These are phyloP conservation scores for Drosophila helvetica DNA, from an alignment of 2,888 invertebrate species.

Conservation along the genomic window DNA sequence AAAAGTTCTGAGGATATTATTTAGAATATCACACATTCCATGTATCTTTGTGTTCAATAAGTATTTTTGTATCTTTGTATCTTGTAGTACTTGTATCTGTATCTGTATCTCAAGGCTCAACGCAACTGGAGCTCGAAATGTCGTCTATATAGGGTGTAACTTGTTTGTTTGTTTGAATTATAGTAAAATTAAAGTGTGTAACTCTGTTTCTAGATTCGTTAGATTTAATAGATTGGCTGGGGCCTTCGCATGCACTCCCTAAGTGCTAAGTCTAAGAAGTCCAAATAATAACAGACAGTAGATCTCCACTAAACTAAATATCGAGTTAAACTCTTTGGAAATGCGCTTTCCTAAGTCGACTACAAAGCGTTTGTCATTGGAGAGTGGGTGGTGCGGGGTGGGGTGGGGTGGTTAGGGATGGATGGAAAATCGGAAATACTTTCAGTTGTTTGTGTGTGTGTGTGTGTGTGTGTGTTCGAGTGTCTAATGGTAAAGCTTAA, in stretches of 20 bases:
- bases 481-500: constrained; percentile 53
- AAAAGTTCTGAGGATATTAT: constrained; percentile 74
- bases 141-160: constrained; percentile 44
- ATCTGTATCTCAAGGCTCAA: constrained; percentile 10
- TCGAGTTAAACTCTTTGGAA: constrained; percentile 79
- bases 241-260: constrained; percentile 21
- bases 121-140: constrained; percentile 57
- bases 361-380: constrained; percentile 31
- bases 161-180: constrained; percentile 38
- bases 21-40: constrained; percentile 79
- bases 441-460: constrained; percentile 27
- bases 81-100: too few relatives aligned
- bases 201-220: constrained; percentile 41
- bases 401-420: not conserved
- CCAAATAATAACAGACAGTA: constrained; percentile 24
- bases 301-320: constrained; percentile 56
- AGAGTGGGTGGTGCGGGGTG: not conserved
- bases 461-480: constrained; percentile 10
- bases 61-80: constrained; percentile 33
- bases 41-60: constrained; percentile 42
- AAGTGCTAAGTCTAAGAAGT: constrained; percentile 23
- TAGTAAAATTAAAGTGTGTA: constrained; percentile 30
- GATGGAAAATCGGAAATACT: constrained; percentile 28
- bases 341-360: constrained; percentile 63
- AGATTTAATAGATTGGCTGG: constrained; percentile 38